A percentile compares a stretch with the other conserved stretches of the same genome.
Evolutionary conservation across 2,113 vertebrate species (phyloP).

Genomic region (Ceratotherium simum): DNA sequence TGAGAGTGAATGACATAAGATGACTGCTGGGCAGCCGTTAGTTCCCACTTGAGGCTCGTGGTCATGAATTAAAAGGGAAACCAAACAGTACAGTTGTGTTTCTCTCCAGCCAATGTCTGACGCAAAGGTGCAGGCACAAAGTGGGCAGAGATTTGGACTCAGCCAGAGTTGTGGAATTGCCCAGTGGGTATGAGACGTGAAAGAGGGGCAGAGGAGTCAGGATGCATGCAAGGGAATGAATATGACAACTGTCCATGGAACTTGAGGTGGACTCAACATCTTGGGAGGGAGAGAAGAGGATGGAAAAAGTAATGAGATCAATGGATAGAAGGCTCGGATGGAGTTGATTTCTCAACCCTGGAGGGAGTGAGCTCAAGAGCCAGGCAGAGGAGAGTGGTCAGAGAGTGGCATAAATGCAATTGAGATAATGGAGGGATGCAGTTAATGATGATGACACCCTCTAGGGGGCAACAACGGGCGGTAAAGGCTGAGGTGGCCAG

Average conservation of each 20-base stretch:
- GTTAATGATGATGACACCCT: background rate
- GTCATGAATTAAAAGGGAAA: background rate
- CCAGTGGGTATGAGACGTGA: background rate
- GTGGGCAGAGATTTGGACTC: background rate
- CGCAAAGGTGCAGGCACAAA: background rate
- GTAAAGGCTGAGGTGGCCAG: background rate
- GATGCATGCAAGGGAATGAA: background rate
- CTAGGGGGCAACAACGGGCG: background rate
- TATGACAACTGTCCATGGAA: background rate
- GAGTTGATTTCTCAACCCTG: background rate
- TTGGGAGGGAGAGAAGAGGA: background rate
- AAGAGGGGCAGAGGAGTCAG: background rate
- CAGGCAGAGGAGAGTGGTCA: background rate
- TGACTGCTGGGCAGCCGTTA: background rate
- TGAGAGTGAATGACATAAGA: background rate
- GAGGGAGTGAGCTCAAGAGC: slow-evolving; percentile 9
- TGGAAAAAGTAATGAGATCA: background rate
- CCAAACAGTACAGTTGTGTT: background rate
- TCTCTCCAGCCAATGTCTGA: background rate
- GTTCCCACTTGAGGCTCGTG: background rate
- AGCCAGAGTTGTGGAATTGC: background rate
- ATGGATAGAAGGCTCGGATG: background rate
- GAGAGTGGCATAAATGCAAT: no score
- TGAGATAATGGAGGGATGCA: background rate
- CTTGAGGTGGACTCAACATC: no score